Base-by-base conservation (phyloP, 2,797 vertebrate species). In the Danionella dracula region DNA sequence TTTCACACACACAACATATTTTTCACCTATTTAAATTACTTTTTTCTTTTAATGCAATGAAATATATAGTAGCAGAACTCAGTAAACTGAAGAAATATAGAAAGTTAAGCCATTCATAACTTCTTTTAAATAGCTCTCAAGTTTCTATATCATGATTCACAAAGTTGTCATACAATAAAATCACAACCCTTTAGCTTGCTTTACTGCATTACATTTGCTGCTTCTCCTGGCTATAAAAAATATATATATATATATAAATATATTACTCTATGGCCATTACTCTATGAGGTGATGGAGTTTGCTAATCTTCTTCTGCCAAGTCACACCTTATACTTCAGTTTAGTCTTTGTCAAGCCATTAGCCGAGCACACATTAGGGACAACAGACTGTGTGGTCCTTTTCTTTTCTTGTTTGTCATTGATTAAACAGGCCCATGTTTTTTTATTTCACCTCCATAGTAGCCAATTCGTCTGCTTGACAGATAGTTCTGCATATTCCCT, bases 401-500 rank as follows among this genome's bases (percentile, higher is more conserved):
- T 48, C 59, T 40, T 17, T 13, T 35, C 10, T 35, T 45, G 12
- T 40, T 16, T 55, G 49, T 21, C 61, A 11, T 54, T 82, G 80
- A 84, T 84, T 84, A 79, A 83, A 88, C 77, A 69, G 74, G 74
- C 57, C 64, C 67, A 72, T 44, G 15, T 79, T 40, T 72, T n/a
- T 78, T 84, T 85, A 75, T 81, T 87, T 83, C 78, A 83, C 69
- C 80, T 79, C 74, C 56, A 74, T 73, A 63, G 72, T 68, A 76
- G 67, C 76, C 77, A 56, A 81, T 85, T 82, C 77, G 72, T 87
- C 81, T 75, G 76, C 11, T 37, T 82, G 83, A 80, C 78, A 78
- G 79, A 85, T 82, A 78, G 76, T 79, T 77, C 70, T 78, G 78
- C 77, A 85, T 83, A 84, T 84, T 80, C 81, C 73, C 75, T 60